phyloP scores from a whole-genome alignment of 2,888 invertebrate species.

The Dasypogon diadema region DNA sequence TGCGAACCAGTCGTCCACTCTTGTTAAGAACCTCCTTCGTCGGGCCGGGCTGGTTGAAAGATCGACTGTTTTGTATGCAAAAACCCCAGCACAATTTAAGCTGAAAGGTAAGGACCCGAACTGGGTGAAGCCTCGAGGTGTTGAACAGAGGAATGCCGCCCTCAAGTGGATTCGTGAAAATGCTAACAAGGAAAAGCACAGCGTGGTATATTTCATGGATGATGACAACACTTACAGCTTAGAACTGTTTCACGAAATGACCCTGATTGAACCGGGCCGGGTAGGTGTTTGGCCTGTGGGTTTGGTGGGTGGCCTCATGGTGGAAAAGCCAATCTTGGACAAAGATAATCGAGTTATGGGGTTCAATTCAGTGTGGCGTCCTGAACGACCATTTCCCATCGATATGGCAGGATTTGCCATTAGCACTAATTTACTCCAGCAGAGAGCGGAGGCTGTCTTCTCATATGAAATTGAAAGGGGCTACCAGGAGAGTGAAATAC shows the following conservation, averaged over 20 bases:
- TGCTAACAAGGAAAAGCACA: conserved; percentile 70
- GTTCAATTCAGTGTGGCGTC: conserved; percentile 85
- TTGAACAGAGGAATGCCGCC: conserved; percentile 90
- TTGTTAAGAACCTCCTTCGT: conserved; percentile 81
- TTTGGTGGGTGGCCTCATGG: conserved; percentile 93
- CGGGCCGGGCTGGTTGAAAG: conserved; percentile 64
- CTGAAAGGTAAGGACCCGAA: conserved; percentile 75
- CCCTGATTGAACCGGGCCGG: conserved; percentile 75
- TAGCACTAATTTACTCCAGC: conserved; percentile 79
- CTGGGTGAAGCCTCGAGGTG: conserved; percentile 87
- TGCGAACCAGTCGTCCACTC: conserved; percentile 75
- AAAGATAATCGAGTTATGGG: conserved; percentile 71
- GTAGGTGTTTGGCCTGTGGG: conserved; percentile 98
- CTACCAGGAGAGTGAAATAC: conserved; percentile 88
- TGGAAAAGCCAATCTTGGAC: conserved; percentile 87
- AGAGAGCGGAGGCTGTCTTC: conserved; percentile 81
- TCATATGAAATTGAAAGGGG: conserved; percentile 89
- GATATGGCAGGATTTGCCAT: conserved; percentile 99
- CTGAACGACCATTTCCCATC: conserved; percentile 92
- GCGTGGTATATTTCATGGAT: conserved; percentile 93
- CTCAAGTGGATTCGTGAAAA: conserved; percentile 77
- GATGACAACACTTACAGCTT: conserved; percentile 96
- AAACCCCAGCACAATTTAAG: conserved; percentile 79
- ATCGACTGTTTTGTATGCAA: conserved; percentile 75
- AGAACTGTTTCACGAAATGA: conserved; percentile 91